Base-by-base conservation (phyloP, 2,888 invertebrate genomes). In the Liopterus haemorrhoidalis region DNA sequence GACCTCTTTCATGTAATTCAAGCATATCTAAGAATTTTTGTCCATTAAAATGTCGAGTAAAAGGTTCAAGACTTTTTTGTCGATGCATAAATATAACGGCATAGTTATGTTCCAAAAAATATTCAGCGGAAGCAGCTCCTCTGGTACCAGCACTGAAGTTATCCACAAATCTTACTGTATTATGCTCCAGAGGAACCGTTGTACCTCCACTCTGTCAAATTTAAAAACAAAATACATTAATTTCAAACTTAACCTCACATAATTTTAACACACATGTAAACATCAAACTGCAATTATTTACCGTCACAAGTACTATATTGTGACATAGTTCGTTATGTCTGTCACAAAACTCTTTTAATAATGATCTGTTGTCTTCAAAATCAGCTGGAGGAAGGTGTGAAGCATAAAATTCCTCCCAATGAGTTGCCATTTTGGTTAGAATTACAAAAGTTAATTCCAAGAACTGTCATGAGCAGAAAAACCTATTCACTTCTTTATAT, bases 131-230 rank as follows among this genome's bases (percentile, higher is more conserved):
- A 1, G 91, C 81, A 0, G 97, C 83, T 15, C 99, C 99, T 53
- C 97, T 76, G 0, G 87, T 92, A 32, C 99, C 99, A 12, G 93
- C 90, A 67, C 96, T 97, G 70, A 99, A 99, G 73, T 99, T 99
- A 68, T 99, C 99, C 42, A 99, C 93, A 69, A 91, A 99, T 38
- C 99, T 79, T 1, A 99, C 99, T 1, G 96, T 95, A 64, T 94
- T 91, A 66, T 92, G 91, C 64, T 99, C 99, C 43, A 99, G 67
- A 0, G 97, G 97, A 4, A 96, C 91, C 24, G 91, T 92, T 3
- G 97, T 99, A 41, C 97, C 97, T 25, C 97, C 97, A 48, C 94
- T 95, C 87, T 86, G 67, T 21, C 71, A 71, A 54, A 40, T n/a
- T n/a, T n/a, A n/a, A n/a, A n/a, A n/a, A n/a, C n/a, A n/a, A n/a